Evolutionary conservation across 2,113 vertebrate genomes (phyloP), one percentile per base, ranked within the genome.

Genomic region (Gambusia affinis): DNA sequence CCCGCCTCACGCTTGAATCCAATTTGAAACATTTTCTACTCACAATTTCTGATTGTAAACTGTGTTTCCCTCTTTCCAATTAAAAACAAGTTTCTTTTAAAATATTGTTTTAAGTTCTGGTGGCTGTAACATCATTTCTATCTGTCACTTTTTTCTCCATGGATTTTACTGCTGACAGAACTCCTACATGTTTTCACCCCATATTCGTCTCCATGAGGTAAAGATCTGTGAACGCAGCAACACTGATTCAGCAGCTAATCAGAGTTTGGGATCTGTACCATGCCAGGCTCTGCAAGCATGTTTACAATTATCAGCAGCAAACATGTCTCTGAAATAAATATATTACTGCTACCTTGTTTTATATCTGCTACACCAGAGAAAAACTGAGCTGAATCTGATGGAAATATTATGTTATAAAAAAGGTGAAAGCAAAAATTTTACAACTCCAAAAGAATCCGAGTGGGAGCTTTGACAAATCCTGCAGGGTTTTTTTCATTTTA

Each of bases 171-270:
- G 29, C 62, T 72, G 72, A 76, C 12, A 76, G 44, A 28, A 51
- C 73, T 77, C 69, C 62, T 42, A 15, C 39, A 54, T 62, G 62
- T 72, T 33, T 28, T 78, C 10, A 51, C 37, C 60, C 39, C n/a
- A 42, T 24, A 33, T 17, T 31, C n/a, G 37, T 12, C 19, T 33
- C 22, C 30, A 3, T 22, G 2, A 60, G 30, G 24, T 60, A 29
- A 69, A 54, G 28, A 33, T 33, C 47, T 70, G 30, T 33, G 22
- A 69, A 35, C 30, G 15, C 66, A 67, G 39, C 66, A 29, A 30
- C 39, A 67, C 65, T 31, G 31, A 33, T 8, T 24, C 29, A 30
- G 17, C 39, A 17, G 27, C 24, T 54, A 29, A 54, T 69, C 67
- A 31, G 42, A 31, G 4, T 69, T 54, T 54, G 35, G 35, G 30